Evolutionary conservation across 64 coral and sea anemone species (phyloP), one percentile per base, ranked within the genome.

Genomic region (Stichodactyla mertensii): DNA sequence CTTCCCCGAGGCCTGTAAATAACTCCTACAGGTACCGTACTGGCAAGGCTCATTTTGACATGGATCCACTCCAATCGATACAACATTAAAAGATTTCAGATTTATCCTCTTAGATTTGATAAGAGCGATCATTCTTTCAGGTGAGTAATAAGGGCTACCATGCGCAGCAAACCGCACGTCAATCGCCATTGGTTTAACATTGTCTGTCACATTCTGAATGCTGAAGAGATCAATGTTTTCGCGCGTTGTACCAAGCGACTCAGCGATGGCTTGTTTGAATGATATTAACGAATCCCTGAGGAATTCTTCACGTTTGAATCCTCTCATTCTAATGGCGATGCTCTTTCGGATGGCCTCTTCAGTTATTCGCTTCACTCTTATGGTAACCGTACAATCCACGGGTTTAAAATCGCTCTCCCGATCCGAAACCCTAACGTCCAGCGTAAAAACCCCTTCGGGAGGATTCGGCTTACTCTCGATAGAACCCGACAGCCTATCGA

Each of bases 81-180:
- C 70, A 13, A 99, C 80, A 19, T 88, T 77, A 26, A 85, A 85
- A 20, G 83, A 36, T n/a, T 61, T 13, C 31, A 92, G 16, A 4
- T 83, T 89, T 4, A 61, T 79, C 53, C 89, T 57, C 36, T 79
- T 86, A 52, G 83, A 83, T 27, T 92, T 95, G 16, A 99, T 77
- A 24, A 90, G 10, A 11, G 93, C 88, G 4, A 87, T 82, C 87
- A 99, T 86, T n/a, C 61, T 92, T 81, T 99, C 96, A 0, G 96
- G 93, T 6, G 87, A 55, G 52, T 95, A 98, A 57, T 99, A 99
- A 0, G 96, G 96, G 52, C 96, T 99, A 0, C 96, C 96, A 86
- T 99, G 96, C 3, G 93, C 96, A 6, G 96, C 93, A 16, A 99
- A 92, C 5, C 92, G 87, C 7, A 95, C 82, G 87, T 95, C 92